Conservation (phyloP, 1,140 invertebrate genomes). For the Lucilia sericata region DNA sequence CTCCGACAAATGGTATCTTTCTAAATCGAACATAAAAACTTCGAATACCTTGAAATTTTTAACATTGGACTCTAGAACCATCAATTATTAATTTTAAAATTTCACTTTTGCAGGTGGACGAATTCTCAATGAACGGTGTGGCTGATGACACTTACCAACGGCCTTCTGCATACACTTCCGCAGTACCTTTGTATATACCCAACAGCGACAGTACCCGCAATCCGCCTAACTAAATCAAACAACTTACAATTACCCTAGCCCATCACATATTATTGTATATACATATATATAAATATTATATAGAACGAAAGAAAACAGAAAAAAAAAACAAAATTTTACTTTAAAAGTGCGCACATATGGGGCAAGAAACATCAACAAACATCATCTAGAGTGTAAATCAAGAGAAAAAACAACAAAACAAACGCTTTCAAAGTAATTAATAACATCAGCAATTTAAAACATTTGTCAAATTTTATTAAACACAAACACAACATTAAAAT, state of each 20-base stretch:
- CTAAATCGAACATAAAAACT: background rate
- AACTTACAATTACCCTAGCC: background rate
- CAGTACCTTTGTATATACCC: slow-evolving; percentile 41
- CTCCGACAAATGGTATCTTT: slow-evolving; percentile 36
- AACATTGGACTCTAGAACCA: background rate
- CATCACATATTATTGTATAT: slow-evolving; percentile 37
- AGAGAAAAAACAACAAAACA: slow-evolving; percentile 12
- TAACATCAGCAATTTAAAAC: slow-evolving; percentile 37
- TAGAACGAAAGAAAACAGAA: background rate
- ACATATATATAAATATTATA: background rate
- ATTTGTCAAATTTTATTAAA: slow-evolving; percentile 44
- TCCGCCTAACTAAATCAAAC: slow-evolving; percentile 24
- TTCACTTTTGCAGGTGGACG: slow-evolving; percentile 25
- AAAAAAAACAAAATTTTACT: slow-evolving; percentile 33
- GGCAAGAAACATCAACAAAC: too few relatives aligned
- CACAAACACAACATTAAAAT: slow-evolving; percentile 33
- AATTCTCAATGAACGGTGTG: slow-evolving; percentile 29
- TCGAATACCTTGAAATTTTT: too few relatives aligned
- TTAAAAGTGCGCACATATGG: slow-evolving; percentile 42
- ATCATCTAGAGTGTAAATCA: slow-evolving; percentile 17
- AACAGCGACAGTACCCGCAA: slow-evolving; percentile 30
- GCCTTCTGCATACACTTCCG: slow-evolving; percentile 27
- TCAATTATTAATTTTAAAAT: background rate
- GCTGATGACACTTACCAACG: slow-evolving; percentile 32
- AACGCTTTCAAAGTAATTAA: slow-evolving; percentile 40